These are phyloP conservation scores for Caenorhabditis wallacei DNA, from an alignment of 2,888 invertebrate species.

Conservation along the genomic window DNA sequence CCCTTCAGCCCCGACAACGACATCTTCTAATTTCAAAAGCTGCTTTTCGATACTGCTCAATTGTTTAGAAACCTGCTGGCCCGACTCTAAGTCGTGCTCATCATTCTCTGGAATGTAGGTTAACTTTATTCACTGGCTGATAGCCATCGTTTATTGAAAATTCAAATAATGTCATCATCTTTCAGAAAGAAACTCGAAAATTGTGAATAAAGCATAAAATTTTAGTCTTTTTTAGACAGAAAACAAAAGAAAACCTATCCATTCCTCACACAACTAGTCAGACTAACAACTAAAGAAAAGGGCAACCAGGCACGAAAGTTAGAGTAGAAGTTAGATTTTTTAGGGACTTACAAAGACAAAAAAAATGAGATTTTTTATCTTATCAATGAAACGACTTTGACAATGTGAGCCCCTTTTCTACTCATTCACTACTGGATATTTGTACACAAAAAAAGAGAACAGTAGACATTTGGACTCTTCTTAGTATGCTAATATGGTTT, in stretches of 20 bases:
- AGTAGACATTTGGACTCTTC: constrained; percentile 35
- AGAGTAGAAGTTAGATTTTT: constrained; percentile 37
- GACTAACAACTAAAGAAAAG: constrained; percentile 41
- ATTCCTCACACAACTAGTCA: constrained; percentile 57
- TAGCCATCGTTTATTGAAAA: constrained; percentile 39
- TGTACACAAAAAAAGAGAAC: constrained; percentile 37
- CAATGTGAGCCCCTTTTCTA: constrained; percentile 59
- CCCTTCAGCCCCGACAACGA: constrained; percentile 54
- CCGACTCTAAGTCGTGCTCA: constrained; percentile 59
- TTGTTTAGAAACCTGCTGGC: constrained; percentile 51
- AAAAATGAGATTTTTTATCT: background rate
- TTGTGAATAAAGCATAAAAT: constrained; percentile 50
- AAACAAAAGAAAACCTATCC: constrained; percentile 48
- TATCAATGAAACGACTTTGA: constrained; percentile 34
- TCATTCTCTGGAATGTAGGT: constrained; percentile 55
- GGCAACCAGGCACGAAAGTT: constrained; percentile 60
- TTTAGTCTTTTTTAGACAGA: constrained; percentile 54
- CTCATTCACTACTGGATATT: constrained; percentile 53
- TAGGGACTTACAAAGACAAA: constrained; percentile 60
- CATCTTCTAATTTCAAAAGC: constrained; percentile 47
- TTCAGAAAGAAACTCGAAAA: constrained; percentile 56
- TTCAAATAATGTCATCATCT: constrained; percentile 20
- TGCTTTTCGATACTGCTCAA: constrained; percentile 64
- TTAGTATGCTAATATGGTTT: constrained; percentile 54
- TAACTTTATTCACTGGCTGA: constrained; percentile 53